phyloP scores from a whole-genome alignment of 23 tunicate genomes.

The Trididemnum nubilum region DNA sequence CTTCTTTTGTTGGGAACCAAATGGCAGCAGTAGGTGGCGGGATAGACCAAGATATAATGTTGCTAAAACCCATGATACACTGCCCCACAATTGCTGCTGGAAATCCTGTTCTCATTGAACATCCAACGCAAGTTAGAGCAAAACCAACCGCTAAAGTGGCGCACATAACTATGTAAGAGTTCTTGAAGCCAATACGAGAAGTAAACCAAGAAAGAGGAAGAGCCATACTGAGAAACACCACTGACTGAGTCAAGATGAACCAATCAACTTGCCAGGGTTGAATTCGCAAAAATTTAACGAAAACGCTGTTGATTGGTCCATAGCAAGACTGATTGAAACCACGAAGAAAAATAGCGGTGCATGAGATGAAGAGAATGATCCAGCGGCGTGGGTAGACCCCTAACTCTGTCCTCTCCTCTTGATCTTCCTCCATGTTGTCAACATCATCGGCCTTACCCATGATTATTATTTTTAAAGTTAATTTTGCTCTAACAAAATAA shows the following conservation, averaged over 20 bases:
- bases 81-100: constrained; percentile 52
- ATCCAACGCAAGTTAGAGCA: constrained; percentile 50
- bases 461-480: too few species aligned
- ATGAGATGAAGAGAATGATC: constrained; percentile 48
- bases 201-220: constrained; percentile 64
- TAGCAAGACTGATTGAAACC: constrained; percentile 66
- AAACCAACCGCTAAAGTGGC: constrained; percentile 48
- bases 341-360: constrained; percentile 44
- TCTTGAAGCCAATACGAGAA: constrained; percentile 55
- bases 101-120: constrained; percentile 45
- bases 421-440: neutral
- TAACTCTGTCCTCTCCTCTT: constrained; percentile 10
- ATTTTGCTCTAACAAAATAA: too few species aligned
- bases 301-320: constrained; percentile 65
- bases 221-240: constrained; percentile 50
- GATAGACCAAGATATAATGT: constrained; percentile 56
- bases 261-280: constrained; percentile 74
- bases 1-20: constrained; percentile 69
- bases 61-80: constrained; percentile 56
- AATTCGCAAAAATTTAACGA: constrained; percentile 36
- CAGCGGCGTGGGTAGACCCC: constrained; percentile 50
- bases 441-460: neutral
- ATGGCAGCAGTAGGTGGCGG: constrained; percentile 70
- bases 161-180: constrained; percentile 50
- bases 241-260: constrained; percentile 59